These are phyloP conservation scores for Catocala fraxini DNA, from an alignment of 2,888 invertebrate species.

Conservation along the genomic window DNA sequence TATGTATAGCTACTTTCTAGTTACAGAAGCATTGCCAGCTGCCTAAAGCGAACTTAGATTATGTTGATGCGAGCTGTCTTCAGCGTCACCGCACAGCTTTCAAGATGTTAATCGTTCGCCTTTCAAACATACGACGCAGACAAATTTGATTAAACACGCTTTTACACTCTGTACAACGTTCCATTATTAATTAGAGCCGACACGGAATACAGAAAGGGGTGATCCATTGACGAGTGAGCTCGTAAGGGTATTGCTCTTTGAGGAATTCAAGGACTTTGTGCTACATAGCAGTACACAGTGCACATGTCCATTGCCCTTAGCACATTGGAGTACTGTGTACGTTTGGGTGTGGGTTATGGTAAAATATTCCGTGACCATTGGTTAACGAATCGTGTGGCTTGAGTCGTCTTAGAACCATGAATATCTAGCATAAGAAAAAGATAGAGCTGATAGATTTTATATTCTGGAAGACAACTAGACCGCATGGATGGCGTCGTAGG, in stretches of 20 bases:
- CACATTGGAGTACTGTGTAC: no score
- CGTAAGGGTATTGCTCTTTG: conserved; percentile 14
- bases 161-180: conserved; percentile 67
- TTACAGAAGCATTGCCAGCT: neutral
- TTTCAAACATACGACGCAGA: conserved; percentile 74
- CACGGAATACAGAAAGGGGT: conserved; percentile 51
- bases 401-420: no score
- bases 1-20: neutral
- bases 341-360: no score
- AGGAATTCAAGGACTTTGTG: conserved; percentile 9
- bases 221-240: conserved; percentile 8
- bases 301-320: no score
- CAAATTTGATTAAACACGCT: conserved; percentile 81
- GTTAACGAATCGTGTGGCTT: no score
- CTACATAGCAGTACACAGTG: neutral
- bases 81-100: conserved; percentile 65
- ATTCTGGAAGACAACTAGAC: no score
- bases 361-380: no score
- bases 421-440: no score
- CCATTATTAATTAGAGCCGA: conserved; percentile 70
- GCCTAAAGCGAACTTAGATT: conserved; percentile 32
- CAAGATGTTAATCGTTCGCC: conserved; percentile 74
- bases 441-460: no score
- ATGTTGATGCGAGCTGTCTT: conserved; percentile 40
- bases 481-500: no score